These are phyloP conservation scores for Cydia splendana DNA, from an alignment of 1,140 invertebrate species.

Conservation along the genomic window DNA sequence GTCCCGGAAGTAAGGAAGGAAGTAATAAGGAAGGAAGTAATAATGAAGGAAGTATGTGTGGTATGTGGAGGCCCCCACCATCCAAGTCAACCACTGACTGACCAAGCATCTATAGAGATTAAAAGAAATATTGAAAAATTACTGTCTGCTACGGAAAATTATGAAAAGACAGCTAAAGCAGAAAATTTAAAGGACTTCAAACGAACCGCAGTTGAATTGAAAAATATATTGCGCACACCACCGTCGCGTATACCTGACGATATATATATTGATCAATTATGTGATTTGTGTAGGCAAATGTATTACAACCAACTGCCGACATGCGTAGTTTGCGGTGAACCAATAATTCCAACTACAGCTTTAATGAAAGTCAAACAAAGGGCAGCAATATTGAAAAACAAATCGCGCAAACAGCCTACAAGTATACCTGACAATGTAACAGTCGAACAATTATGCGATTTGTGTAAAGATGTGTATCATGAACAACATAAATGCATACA, in stretches of 20 bases:
- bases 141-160: neutral
- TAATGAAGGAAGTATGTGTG: too few relatives aligned
- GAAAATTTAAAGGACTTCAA: constrained; percentile 47
- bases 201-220: constrained; percentile 46
- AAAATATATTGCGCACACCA: constrained; percentile 33
- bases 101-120: neutral
- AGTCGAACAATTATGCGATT: constrained; percentile 36
- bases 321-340: neutral
- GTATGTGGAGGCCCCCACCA: neutral
- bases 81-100: neutral
- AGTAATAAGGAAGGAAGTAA: too few relatives aligned
- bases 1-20: neutral
- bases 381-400: constrained; percentile 45
- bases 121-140: neutral
- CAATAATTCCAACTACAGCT: neutral
- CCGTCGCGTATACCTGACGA: neutral
- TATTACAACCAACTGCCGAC: constrained; percentile 9
- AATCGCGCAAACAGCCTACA: neutral
- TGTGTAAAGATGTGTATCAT: constrained; percentile 34
- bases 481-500: neutral
- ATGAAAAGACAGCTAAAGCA: constrained; percentile 13
- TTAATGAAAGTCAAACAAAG: constrained; percentile 50
- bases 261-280: constrained; percentile 38
- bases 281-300: constrained; percentile 33
- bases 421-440: constrained; percentile 20